Evolutionary conservation across 2,888 invertebrate species (phyloP), one percentile per base, ranked within the genome.

Genomic region (Xestia xanthographa): DNA sequence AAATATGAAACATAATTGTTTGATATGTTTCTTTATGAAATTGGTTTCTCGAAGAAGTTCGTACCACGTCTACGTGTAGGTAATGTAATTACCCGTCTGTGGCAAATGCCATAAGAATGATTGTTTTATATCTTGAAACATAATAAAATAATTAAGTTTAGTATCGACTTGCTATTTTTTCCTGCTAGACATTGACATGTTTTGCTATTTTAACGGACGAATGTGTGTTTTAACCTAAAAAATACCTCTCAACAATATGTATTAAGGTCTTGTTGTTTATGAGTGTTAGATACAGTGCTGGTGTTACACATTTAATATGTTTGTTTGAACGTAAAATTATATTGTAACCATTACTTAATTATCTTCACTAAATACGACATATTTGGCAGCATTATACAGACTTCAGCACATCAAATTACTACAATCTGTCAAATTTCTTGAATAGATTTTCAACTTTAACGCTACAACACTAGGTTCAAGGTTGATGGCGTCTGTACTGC

Each of bases 1-100:
- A 66, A 66, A 82, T 66, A 75, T 60, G 38, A 67, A 77, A 67
- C 66, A 4, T 45, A 78, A 60, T 60, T 17, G 20, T 50, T 50
- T 60, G 26, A 50, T 34, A 60, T 14, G 3, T 50, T 78, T 76
- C 62, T 56, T 14, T 66, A 17, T 60, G 76, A 79, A 82, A 76
- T 48, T 53, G 14, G 2, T 56, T 26, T 60, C 66, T 60, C 50
- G 2, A 45, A 50, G 53, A n/a, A 77, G 0, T 63, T 22, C 4
- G 17, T 50, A 34, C 14, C 38, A 41, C 9, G 3, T 50, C 38
- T 38, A n/a, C n/a, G 5, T 38, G 14, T 14, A 5, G 29, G 12
- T 72, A 45, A 56, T 53, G 14, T 22, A n/a, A 58, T 26, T 26
- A 26, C 17, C 17, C 26, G 17, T 6, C 56, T 56, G 56, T 14